These are phyloP conservation scores for Heterotilapia buettikoferi DNA, from an alignment of 2,113 vertebrate species.

Conservation along the genomic window DNA sequence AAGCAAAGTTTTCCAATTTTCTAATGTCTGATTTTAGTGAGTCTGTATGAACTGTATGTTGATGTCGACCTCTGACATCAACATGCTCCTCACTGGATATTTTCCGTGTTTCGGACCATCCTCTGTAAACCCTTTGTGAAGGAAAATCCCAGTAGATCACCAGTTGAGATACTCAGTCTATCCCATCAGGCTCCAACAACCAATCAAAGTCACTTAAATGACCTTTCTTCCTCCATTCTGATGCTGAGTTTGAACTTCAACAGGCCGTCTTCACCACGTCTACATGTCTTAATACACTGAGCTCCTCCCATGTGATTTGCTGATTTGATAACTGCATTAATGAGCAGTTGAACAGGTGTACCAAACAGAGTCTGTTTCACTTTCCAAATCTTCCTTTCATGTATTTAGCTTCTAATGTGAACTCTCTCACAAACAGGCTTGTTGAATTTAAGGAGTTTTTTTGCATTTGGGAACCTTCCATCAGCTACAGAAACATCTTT, in stretches of 20 bases:
- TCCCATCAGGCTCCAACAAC: not conserved
- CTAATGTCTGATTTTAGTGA: not conserved
- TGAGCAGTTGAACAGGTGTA: not conserved
- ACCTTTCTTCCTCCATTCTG: not conserved
- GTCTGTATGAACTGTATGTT: not conserved
- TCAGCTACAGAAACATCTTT: constrained; percentile 1
- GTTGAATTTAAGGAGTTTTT: not conserved
- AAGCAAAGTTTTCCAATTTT: not conserved
- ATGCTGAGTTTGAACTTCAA: not conserved
- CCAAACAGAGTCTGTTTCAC: not conserved
- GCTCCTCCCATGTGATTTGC: not conserved
- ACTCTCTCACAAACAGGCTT: not conserved
- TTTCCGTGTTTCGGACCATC: not conserved
- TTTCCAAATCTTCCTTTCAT: not conserved
- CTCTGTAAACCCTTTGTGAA: not conserved
- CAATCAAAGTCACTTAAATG: not conserved
- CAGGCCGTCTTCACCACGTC: not conserved
- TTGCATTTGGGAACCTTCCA: not conserved
- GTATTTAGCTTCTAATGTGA: not conserved
- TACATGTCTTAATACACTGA: constrained; percentile 61
- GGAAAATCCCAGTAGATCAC: not conserved
- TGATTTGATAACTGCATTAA: not conserved
- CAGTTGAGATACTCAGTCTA: not conserved
- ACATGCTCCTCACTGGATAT: not conserved
- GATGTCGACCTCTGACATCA: not conserved